Percentiles rank a stretch among this genome's conserved stretches.
Conservation (phyloP, 2,888 invertebrate species). For the Tribolium freemani region DNA sequence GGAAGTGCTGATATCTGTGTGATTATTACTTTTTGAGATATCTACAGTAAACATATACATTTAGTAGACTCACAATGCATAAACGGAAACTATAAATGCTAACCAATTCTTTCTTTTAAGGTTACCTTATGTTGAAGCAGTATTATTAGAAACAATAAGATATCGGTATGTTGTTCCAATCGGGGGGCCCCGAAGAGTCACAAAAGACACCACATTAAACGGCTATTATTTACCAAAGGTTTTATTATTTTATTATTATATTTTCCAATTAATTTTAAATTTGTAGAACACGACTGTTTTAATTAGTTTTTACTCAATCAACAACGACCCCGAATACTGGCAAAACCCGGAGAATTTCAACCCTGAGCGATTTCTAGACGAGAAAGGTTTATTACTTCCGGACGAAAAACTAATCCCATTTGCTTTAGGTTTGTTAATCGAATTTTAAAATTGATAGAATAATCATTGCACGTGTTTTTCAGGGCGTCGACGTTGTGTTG, state of each 20-base stretch:
- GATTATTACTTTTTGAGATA: too few species aligned
- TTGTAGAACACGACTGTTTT: slow-evolving; percentile 70
- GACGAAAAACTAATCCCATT: slow-evolving; percentile 64
- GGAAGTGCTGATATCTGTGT: too few species aligned
- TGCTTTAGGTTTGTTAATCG: slow-evolving; percentile 62
- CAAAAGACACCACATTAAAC: slow-evolving; percentile 70
- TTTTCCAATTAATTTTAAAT: neutral
- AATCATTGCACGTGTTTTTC: slow-evolving; percentile 51
- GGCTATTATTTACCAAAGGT: slow-evolving; percentile 70
- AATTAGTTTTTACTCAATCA: slow-evolving; percentile 74
- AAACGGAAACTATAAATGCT: too few species aligned
- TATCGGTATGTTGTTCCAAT: slow-evolving; percentile 68
- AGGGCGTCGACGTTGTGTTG: slow-evolving; percentile 77
- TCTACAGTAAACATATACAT: too few species aligned
- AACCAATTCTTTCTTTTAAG: slow-evolving; percentile 55
- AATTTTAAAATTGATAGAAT: neutral
- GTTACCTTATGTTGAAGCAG: slow-evolving; percentile 72
- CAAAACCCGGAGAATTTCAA: slow-evolving; percentile 73
- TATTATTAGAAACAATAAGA: slow-evolving; percentile 70
- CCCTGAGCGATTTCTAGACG: slow-evolving; percentile 76
- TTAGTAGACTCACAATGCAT: too few species aligned
- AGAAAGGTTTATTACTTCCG: slow-evolving; percentile 58
- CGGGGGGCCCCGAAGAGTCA: slow-evolving; percentile 70
- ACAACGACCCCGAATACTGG: slow-evolving; percentile 74
- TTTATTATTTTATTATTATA: slow-evolving; percentile 2